These are phyloP conservation scores for Callithrix jacchus DNA, from an alignment of 2,113 vertebrate genomes.

Conservation along the genomic window DNA sequence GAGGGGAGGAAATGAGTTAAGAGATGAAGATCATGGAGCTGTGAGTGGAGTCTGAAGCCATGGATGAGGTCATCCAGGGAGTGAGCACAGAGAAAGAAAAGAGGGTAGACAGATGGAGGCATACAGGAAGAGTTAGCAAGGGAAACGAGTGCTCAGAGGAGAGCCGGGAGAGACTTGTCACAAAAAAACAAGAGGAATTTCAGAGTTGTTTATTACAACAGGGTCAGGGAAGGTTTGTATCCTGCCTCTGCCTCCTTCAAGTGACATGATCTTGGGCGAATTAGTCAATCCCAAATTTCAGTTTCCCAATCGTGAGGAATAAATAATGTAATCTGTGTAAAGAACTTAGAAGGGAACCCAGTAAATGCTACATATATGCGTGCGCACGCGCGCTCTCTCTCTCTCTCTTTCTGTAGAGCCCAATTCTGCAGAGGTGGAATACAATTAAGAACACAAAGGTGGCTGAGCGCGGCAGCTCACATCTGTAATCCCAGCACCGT, in stretches of 20 bases:
- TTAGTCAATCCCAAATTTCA: neutral
- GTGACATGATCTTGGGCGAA: neutral
- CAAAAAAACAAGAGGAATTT: neutral
- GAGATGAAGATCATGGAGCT: neutral
- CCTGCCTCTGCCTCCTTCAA: neutral
- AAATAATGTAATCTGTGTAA: neutral
- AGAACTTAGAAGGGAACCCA: neutral
- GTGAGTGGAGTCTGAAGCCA: neutral
- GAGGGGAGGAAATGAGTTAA: neutral
- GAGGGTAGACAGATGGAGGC: neutral
- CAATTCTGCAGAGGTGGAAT: neutral
- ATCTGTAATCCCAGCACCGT: no score
- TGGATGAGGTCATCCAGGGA: neutral
- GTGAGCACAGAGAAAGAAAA: neutral
- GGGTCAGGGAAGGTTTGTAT: neutral
- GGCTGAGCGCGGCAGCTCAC: neutral
- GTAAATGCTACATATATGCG: neutral
- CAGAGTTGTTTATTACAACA: neutral
- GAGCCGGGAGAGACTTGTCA: neutral
- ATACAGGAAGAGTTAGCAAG: neutral
- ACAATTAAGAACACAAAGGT: neutral
- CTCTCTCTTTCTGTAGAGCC: neutral
- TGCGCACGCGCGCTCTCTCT: no score
- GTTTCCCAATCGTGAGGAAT: neutral
- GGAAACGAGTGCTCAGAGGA: neutral